phyloP scores from a whole-genome alignment of 2,888 invertebrate genomes.

The Muscina levida region DNA sequence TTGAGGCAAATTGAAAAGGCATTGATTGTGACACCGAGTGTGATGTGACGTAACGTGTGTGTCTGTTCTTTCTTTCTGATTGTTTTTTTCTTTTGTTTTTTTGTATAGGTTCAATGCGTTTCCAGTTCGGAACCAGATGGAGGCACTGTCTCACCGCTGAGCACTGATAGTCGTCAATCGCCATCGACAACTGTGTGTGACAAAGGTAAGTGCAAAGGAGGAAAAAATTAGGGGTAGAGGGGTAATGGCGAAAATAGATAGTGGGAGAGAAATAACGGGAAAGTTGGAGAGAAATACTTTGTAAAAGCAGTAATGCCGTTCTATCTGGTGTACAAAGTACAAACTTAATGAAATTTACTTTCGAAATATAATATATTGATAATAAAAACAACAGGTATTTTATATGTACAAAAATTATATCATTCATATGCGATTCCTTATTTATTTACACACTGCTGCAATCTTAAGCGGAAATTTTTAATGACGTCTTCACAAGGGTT shows the following conservation, averaged over 20 bases:
- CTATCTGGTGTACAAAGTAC: no score
- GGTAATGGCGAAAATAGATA: no score
- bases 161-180: constrained; percentile 78
- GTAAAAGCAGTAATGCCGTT: no score
- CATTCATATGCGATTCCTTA: no score
- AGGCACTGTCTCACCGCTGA: constrained; percentile 81
- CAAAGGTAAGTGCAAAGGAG: constrained; percentile 72
- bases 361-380: no score
- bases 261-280: not conserved
- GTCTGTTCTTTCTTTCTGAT: constrained; percentile 10
- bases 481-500: no score
- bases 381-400: no score
- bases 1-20: not conserved
- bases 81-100: constrained; percentile 30
- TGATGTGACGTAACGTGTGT: no score
- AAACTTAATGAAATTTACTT: no score
- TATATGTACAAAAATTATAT: no score
- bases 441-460: no score
- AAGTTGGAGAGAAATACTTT: not conserved
- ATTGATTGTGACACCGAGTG: not conserved
- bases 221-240: not conserved
- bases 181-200: constrained; percentile 79
- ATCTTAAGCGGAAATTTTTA: no score
- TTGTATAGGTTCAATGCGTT: constrained; percentile 90
- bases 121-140: constrained; percentile 92